phyloP scores from a whole-genome alignment of 2,797 vertebrate species.

The Craterocephalus amniculus region DNA sequence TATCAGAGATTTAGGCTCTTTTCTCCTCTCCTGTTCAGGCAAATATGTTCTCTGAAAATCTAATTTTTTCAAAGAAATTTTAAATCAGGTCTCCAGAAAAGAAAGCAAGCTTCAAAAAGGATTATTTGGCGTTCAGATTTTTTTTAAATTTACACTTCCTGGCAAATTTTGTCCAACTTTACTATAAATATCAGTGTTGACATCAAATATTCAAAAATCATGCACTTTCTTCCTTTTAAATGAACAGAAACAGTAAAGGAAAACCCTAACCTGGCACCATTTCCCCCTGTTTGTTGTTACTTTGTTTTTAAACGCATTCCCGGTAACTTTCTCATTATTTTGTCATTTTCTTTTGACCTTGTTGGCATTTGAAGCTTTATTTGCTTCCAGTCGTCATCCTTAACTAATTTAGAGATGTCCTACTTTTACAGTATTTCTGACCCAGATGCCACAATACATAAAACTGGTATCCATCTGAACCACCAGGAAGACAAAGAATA shows the following conservation, averaged over 20 bases:
- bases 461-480: constrained; percentile 19
- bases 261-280: background rate
- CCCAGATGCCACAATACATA: background rate
- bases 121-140: background rate
- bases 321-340: background rate
- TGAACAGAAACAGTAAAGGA: background rate
- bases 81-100: background rate
- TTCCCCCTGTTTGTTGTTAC: background rate
- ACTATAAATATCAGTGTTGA: too few species aligned
- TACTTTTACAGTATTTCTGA: background rate
- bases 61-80: too few species aligned
- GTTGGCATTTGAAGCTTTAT: background rate
- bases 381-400: constrained; percentile 9
- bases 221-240: background rate
- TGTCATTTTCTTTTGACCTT: background rate
- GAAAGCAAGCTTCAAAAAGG: background rate
- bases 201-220: background rate
- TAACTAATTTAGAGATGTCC: background rate
- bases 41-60: too few species aligned
- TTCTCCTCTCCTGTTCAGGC: too few species aligned
- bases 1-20: too few species aligned
- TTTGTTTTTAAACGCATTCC: too few species aligned
- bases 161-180: background rate
- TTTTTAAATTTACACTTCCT: background rate
- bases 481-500: constrained; percentile 12